These are phyloP conservation scores for Catostylus mosaicus DNA, from an alignment of 30 jellyfish, hydroid and myxozoan species.

Conservation along the genomic window DNA sequence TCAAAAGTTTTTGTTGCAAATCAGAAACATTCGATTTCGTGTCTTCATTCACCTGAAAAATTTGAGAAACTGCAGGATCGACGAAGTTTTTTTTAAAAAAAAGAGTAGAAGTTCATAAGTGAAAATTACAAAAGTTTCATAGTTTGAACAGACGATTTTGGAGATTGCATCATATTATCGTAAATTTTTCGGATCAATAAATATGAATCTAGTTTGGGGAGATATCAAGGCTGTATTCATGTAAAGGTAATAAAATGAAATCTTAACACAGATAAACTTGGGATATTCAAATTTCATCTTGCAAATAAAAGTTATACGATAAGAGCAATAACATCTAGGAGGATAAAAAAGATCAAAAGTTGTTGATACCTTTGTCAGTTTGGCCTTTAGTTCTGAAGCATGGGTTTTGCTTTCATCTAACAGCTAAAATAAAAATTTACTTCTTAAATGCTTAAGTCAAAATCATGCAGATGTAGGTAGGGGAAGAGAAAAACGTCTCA, in stretches of 20 bases:
- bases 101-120: background rate
- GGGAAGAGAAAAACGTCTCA: conserved; percentile 1
- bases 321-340: too few relatives aligned
- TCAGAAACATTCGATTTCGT: conserved; percentile 95
- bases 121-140: background rate
- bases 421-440: conserved; percentile 29
- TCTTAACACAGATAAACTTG: too few relatives aligned
- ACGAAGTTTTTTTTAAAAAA: too few relatives aligned
- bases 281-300: too few relatives aligned
- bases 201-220: too few relatives aligned
- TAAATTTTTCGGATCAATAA: too few relatives aligned
- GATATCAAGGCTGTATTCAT: too few relatives aligned
- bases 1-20: conserved; percentile 78
- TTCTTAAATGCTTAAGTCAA: background rate
- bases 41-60: conserved; percentile 91
- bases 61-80: background rate
- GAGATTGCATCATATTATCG: too few relatives aligned
- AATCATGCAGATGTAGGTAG: background rate
- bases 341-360: too few relatives aligned
- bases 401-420: conserved; percentile 88
- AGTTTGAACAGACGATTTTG: too few relatives aligned
- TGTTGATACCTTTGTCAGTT: conserved; percentile 75
- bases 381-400: conserved; percentile 89
- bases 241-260: too few relatives aligned
- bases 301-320: too few relatives aligned